These are phyloP conservation scores for Trichonephila clavata DNA, from an alignment of 1,140 invertebrate species.

Conservation along the genomic window DNA sequence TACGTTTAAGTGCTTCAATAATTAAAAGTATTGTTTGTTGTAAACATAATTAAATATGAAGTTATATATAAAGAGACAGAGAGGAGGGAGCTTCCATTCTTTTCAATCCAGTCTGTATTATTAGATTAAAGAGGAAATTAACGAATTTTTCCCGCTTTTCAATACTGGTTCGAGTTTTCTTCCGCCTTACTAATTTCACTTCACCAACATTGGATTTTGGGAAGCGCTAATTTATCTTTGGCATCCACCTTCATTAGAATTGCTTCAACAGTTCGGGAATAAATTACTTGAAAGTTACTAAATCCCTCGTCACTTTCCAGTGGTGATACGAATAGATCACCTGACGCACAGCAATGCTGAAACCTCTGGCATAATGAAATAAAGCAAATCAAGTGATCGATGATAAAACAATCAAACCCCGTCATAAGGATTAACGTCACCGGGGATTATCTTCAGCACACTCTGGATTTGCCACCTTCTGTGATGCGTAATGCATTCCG, in stretches of 20 bases:
- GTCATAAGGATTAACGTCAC: constrained; percentile 28
- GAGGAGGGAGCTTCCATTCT: not conserved
- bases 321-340: constrained; percentile 52
- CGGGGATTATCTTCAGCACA: constrained; percentile 43
- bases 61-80: too few species aligned
- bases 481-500: constrained; percentile 17
- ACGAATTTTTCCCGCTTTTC: not conserved
- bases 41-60: not conserved
- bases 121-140: not conserved
- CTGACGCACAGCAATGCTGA: constrained; percentile 8
- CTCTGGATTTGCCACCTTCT: constrained; percentile 35
- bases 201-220: not conserved
- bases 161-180: not conserved
- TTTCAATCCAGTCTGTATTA: not conserved
- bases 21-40: not conserved
- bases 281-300: constrained; percentile 62
- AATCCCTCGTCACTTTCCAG: constrained; percentile 53
- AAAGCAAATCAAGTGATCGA: constrained; percentile 61
- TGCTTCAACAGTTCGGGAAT: constrained; percentile 60
- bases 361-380: constrained; percentile 62
- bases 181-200: not conserved
- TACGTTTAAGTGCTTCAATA: not conserved
- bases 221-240: constrained; percentile 49
- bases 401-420: constrained; percentile 67
- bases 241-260: constrained; percentile 44